Percentiles rank a stretch among this genome's conserved stretches.
phyloP scores from a whole-genome alignment of 2,797 vertebrate genomes.

The Melanogrammus aeglefinus region DNA sequence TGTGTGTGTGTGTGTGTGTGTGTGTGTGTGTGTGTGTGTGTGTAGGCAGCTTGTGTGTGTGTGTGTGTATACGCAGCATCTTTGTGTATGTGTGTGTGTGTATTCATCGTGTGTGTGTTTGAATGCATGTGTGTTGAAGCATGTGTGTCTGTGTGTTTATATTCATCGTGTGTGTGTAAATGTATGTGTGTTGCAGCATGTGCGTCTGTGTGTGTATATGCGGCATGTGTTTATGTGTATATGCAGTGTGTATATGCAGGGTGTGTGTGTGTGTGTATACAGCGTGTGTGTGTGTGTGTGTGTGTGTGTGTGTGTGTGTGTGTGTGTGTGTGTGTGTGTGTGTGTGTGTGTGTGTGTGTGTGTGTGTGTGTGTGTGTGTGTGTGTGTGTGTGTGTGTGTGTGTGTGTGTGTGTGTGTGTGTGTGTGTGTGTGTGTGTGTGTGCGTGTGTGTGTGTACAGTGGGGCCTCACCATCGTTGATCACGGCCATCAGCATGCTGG shows the following conservation, averaged over 20 bases:
- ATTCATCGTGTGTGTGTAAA: not conserved
- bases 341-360: not conserved
- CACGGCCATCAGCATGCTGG: slow-evolving; percentile 79
- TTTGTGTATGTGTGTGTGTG: not conserved
- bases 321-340: not conserved
- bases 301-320: slow-evolving; percentile 3
- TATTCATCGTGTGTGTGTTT: not conserved
- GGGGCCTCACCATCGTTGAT: slow-evolving; percentile 82
- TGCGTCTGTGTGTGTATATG: not conserved
- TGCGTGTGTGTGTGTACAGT: slow-evolving; percentile 15
- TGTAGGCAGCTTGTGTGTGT: not conserved
- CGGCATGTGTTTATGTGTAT: too few species aligned
- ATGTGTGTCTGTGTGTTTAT: not conserved
- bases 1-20: not conserved
- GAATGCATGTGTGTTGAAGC: not conserved
- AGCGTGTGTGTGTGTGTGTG: not conserved
- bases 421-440: slow-evolving; percentile 8
- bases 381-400: slow-evolving; percentile 4
- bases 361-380: slow-evolving; percentile 7
- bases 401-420: slow-evolving; percentile 4
- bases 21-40: not conserved
- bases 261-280: not conserved
- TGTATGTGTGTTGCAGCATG: not conserved
- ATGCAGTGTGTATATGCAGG: not conserved
- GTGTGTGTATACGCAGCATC: not conserved